Evolutionary conservation across 2,888 invertebrate genomes (phyloP).

Genomic region (Harmothoe impar): DNA sequence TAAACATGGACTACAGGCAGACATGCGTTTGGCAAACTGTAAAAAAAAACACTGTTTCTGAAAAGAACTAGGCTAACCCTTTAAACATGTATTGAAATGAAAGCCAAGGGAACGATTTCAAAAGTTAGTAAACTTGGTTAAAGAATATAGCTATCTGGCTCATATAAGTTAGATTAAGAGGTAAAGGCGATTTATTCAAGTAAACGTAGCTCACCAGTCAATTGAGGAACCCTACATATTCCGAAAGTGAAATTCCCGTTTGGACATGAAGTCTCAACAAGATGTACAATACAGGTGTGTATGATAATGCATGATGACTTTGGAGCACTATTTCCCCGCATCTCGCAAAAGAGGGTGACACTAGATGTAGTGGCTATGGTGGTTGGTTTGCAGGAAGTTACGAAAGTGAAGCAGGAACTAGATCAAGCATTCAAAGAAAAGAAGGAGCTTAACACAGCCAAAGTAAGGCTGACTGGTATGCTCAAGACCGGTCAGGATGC

Average conservation of each 20-base stretch:
- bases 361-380: conserved; percentile 46
- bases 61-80: no score
- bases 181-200: no score
- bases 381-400: conserved; percentile 62
- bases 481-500: conserved; percentile 83
- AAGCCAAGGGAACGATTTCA: no score
- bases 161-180: no score
- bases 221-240: no score
- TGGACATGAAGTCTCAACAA: not conserved
- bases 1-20: not conserved
- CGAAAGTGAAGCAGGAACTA: conserved; percentile 55
- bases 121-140: no score
- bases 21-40: not conserved
- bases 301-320: not conserved
- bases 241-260: no score
- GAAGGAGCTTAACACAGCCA: conserved; percentile 80
- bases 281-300: not conserved
- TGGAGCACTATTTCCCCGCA: not conserved
- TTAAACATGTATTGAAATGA: no score
- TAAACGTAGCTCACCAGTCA: no score
- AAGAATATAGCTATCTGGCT: no score
- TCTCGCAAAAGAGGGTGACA: not conserved
- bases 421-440: conserved; percentile 78
- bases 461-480: conserved; percentile 79
- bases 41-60: not conserved